phyloP scores from a whole-genome alignment of 2,797 vertebrate species.

The Discoglossus pictus region DNA sequence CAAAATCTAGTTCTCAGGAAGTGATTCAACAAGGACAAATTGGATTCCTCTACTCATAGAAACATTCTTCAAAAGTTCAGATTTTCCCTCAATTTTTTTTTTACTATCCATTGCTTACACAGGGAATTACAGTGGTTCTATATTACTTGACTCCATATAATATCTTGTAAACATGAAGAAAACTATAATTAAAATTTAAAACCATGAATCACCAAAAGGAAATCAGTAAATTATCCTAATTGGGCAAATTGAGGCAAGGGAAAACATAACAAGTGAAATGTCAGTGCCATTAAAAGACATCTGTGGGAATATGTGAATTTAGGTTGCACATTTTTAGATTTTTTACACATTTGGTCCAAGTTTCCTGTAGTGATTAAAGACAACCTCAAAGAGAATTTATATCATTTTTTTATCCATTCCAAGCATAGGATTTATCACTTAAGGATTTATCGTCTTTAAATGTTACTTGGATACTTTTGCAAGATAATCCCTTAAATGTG shows the following conservation, averaged over 20 bases:
- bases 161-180: background rate
- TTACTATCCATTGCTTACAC: too few relatives aligned
- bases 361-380: background rate
- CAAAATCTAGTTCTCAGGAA: too few relatives aligned
- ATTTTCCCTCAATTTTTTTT: too few relatives aligned
- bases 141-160: too few relatives aligned
- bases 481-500: too few relatives aligned
- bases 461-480: too few relatives aligned
- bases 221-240: slow-evolving; percentile 43
- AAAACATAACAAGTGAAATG: slow-evolving; percentile 26
- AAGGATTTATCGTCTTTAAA: too few relatives aligned
- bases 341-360: slow-evolving; percentile 28
- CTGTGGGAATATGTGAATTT: slow-evolving; percentile 21
- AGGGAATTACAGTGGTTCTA: too few relatives aligned
- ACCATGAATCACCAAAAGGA: slow-evolving; percentile 26
- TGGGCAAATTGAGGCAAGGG: slow-evolving; percentile 7
- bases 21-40: too few relatives aligned
- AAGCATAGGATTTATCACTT: too few relatives aligned
- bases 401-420: slow-evolving; percentile 7
- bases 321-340: background rate
- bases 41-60: too few relatives aligned
- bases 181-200: slow-evolving; percentile 43
- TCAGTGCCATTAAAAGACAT: background rate
- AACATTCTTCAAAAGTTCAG: too few relatives aligned
- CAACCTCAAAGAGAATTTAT: slow-evolving; percentile 25